Evolutionary conservation across 2,797 vertebrate genomes (phyloP).

Genomic region (Sebastes taczanowskii): DNA sequence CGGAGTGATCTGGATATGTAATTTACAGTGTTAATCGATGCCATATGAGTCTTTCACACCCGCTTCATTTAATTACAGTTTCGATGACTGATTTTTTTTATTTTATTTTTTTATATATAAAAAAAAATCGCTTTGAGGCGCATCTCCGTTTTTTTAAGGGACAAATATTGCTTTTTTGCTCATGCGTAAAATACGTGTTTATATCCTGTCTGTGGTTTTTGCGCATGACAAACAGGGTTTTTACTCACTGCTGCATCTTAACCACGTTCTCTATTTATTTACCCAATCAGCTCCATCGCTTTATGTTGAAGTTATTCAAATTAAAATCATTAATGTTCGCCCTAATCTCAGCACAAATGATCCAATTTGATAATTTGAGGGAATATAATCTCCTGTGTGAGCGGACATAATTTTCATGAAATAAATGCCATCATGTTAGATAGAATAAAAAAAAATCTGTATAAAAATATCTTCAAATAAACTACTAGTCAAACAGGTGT

Average conservation of each 20-base stretch:
- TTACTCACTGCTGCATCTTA: not conserved
- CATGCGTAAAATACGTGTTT: not conserved
- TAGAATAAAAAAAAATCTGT: not conserved
- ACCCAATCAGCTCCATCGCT: not conserved
- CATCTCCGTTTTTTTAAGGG: not conserved
- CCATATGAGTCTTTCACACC: slow-evolving; percentile 31
- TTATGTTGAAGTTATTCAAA: not conserved
- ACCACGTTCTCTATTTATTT: not conserved
- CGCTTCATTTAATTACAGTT: slow-evolving; percentile 34
- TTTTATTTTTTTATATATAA: not conserved
- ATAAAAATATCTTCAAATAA: not conserved
- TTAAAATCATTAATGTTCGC: not conserved
- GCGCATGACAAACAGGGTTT: not conserved
- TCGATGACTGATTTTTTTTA: slow-evolving; percentile 18
- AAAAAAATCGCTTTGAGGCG: not conserved
- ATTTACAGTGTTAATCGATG: slow-evolving; percentile 35
- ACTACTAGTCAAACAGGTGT: slow-evolving; percentile 24
- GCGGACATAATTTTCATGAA: not conserved
- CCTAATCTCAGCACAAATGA: not conserved
- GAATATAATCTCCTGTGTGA: not conserved
- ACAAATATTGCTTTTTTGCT: not conserved
- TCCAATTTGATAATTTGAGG: no score
- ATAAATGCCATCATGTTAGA: not conserved
- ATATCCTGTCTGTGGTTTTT: not conserved
- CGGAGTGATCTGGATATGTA: slow-evolving; percentile 11